Conservation (phyloP, 2,888 invertebrate species). For the Polyommatus iphigenia region DNA sequence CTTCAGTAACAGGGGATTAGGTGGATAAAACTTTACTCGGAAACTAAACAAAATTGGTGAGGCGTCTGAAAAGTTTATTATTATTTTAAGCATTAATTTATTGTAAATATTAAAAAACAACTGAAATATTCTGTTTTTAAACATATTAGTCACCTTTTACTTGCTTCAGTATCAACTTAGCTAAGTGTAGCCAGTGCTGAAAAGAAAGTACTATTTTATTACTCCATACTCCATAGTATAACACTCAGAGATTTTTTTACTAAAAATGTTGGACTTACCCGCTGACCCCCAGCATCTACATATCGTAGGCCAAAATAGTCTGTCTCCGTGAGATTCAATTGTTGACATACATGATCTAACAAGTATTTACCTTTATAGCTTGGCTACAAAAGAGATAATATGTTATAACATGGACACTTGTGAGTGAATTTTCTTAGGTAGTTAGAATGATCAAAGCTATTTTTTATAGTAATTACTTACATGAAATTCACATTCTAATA, state of each 20-base stretch:
- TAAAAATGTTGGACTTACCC: conserved; percentile 77
- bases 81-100: not conserved
- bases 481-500: conserved; percentile 95
- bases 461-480: conserved; percentile 53
- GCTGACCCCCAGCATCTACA: conserved; percentile 92
- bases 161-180: conserved; percentile 94
- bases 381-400: conserved; percentile 80
- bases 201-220: conserved; percentile 52
- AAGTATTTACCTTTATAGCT: conserved; percentile 94
- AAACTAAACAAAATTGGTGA: conserved; percentile 96
- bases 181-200: conserved; percentile 96
- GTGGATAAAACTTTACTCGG: conserved; percentile 98
- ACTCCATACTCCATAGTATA: not conserved
- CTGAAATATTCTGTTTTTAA: not conserved
- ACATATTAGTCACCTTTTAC: conserved; percentile 86
- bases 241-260: not conserved
- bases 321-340: conserved; percentile 93
- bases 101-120: not conserved
- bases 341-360: conserved; percentile 93
- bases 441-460: conserved; percentile 19
- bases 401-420: not conserved
- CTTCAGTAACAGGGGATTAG: conserved; percentile 94
- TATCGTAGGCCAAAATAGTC: conserved; percentile 97
- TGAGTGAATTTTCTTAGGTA: not conserved
- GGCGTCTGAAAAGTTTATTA: conserved; percentile 84